phyloP scores from a whole-genome alignment of 2,888 invertebrate genomes.

The Cybosia mesomella region DNA sequence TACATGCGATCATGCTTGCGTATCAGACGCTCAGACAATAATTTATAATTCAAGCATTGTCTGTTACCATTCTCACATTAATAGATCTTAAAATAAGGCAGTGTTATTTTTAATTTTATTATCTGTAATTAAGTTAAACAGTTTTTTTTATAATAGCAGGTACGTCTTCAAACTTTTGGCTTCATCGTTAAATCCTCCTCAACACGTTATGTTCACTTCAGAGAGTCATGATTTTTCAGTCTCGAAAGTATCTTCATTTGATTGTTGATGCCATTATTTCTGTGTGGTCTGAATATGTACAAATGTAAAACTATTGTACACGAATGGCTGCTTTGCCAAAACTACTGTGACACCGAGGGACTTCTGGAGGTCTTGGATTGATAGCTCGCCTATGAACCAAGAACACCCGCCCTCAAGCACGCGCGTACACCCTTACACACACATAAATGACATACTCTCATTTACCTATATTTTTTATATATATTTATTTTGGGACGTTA shows the following conservation, averaged over 20 bases:
- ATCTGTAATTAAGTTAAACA: background rate
- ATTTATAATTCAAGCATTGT: slow-evolving; percentile 30
- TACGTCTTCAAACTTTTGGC: background rate
- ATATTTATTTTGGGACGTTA: no score
- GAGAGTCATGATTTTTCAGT: background rate
- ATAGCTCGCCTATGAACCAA: no score
- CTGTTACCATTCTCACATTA: slow-evolving; percentile 27
- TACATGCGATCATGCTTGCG: slow-evolving; percentile 17
- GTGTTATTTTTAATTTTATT: background rate
- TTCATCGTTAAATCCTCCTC: background rate
- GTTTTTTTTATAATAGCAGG: background rate
- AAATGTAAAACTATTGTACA: no score
- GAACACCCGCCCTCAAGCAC: no score
- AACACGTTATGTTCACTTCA: background rate
- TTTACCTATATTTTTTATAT: no score
- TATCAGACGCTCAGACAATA: slow-evolving; percentile 21
- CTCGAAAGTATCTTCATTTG: background rate
- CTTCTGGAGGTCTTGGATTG: no score
- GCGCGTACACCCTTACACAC: no score
- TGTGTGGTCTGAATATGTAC: no score
- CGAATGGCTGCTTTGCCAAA: no score
- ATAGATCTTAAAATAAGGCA: slow-evolving; percentile 7
- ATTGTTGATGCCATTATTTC: background rate
- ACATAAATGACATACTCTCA: no score
- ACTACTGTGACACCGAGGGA: no score